A percentile compares a stretch with the other conserved stretches of the same genome.
These are phyloP conservation scores for Mylabris sibirica DNA, from an alignment of 2,888 invertebrate genomes.

Conservation along the genomic window DNA sequence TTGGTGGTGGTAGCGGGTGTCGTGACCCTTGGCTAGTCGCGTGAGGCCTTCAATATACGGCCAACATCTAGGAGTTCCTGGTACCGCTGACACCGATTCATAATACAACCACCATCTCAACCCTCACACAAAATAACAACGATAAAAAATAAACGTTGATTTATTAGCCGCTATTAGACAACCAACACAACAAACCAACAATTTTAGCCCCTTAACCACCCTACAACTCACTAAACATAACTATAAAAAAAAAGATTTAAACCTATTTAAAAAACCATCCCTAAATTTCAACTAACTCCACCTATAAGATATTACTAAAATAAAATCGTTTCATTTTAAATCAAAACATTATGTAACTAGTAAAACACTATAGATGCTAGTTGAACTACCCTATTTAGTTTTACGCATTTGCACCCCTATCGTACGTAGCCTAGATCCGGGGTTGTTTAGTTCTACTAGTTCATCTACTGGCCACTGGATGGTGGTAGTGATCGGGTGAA, in stretches of 20 bases:
- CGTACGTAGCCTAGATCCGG: conserved; percentile 27
- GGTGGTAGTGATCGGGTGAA: conserved; percentile 52
- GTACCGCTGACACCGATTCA: conserved; percentile 50
- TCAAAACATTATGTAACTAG: conserved; percentile 5
- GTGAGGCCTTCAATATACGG: conserved; percentile 50
- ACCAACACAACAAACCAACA: not conserved
- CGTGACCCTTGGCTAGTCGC: conserved; percentile 61
- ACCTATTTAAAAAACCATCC: too few species aligned
- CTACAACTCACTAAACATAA: too few species aligned
- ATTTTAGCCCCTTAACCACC: not conserved
- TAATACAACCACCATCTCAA: conserved; percentile 28
- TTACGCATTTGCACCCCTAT: conserved; percentile 32
- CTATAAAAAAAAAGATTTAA: too few species aligned
- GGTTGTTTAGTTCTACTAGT: conserved; percentile 39
- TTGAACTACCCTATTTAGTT: conserved; percentile 10
- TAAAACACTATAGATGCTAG: conserved; percentile 1
- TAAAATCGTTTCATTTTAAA: too few species aligned
- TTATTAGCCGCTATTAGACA: conserved; percentile 21
- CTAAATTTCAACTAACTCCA: too few species aligned
- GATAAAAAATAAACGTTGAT: conserved; percentile 28
- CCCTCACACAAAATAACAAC: conserved; percentile 16
- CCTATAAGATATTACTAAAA: too few species aligned
- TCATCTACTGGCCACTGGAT: conserved; percentile 51
- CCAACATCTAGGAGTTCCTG: conserved; percentile 49
- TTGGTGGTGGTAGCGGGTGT: conserved; percentile 28